Percentiles rank a stretch among this genome's conserved stretches.
Conservation (phyloP, 2,113 vertebrate species). For the Vimba vimba region DNA sequence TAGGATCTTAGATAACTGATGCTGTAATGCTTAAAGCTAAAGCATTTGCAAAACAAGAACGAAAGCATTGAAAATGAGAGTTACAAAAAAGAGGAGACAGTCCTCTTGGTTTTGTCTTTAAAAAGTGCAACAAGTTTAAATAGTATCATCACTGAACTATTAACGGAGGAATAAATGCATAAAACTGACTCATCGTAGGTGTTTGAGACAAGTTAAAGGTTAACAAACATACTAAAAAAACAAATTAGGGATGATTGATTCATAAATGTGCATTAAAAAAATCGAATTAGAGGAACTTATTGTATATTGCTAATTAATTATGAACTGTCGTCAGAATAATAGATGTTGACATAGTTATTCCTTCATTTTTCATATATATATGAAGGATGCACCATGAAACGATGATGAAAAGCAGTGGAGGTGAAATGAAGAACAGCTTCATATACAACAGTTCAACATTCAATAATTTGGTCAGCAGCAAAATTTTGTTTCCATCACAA, state of each 20-base stretch:
- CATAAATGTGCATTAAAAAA: not conserved
- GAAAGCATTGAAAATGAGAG: slow-evolving; percentile 49
- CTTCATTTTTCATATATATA: slow-evolving; percentile 24
- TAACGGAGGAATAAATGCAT: slow-evolving; percentile 31
- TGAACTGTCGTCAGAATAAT: slow-evolving; percentile 26
- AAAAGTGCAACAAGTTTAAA: slow-evolving; percentile 70
- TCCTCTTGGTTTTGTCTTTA: slow-evolving; percentile 54
- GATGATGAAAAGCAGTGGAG: slow-evolving; percentile 33
- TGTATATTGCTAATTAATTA: slow-evolving; percentile 25
- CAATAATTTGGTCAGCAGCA: slow-evolving; percentile 53
- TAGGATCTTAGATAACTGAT: slow-evolving; percentile 17
- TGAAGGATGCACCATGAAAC: slow-evolving; percentile 23
- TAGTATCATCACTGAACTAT: slow-evolving; percentile 55
- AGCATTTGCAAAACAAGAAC: slow-evolving; percentile 38
- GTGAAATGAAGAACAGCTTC: slow-evolving; percentile 30
- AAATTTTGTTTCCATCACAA: slow-evolving; percentile 44
- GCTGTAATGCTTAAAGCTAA: slow-evolving; percentile 23
- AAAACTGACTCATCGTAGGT: slow-evolving; percentile 18
- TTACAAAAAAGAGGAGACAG: slow-evolving; percentile 58
- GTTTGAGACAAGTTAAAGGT: not conserved
- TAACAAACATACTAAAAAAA: slow-evolving; percentile 36
- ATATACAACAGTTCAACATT: slow-evolving; percentile 45
- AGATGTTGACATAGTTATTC: slow-evolving; percentile 14
- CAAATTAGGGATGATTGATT: slow-evolving; percentile 9
- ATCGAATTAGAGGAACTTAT: slow-evolving; percentile 36